Base-by-base conservation (phyloP, 2,113 vertebrate species). In the Narcine bancroftii region DNA sequence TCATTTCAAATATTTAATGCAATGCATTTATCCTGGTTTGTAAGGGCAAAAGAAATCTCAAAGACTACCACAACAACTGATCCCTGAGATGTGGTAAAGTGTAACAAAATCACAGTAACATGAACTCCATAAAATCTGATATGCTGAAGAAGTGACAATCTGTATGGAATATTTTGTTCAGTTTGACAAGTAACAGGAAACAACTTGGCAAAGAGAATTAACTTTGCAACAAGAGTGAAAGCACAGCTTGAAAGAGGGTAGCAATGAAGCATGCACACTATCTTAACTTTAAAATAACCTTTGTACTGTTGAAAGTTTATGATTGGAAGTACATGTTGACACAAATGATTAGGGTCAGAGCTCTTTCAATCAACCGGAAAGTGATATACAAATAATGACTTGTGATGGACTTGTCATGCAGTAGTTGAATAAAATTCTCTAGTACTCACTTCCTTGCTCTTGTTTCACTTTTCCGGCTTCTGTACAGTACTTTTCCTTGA, bases 281-380 rank as follows among this genome's bases (percentile, higher is more conserved):
- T 95, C 53, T 94, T 93, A 94, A 94, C 72, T 89, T 92, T 94
- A 95, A 0, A 0, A 93, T 95, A 94, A 95, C 93, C 95, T 95
- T 94, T 95, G 92, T 94, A 92, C 94, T n/a, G 92, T 94, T 96
- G 95, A 93, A 95, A 95, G 95, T 96, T 96, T 96, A 95, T 94
- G 95, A 95, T 95, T 94, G 95, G 95, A 96, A 96, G 94, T 94
- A 94, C 95, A 93, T 96, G 95, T 96, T 96, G 95, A 95, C 95
- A 95, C 94, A 95, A 89, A 93, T 95, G 95, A 95, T 96, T 96
- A 95, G 94, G 93, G 94, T 94, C 94, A 95, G 94, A 94, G 94
- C 94, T 94, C 93, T 94, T 95, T 94, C 93, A 95, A 94, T 95
- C 96, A 94, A 95, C 95, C 96, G 96, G 95, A 96, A 96, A 95